Evolutionary conservation across 2,888 invertebrate species (phyloP).

Genomic region (Lymantria monacha): DNA sequence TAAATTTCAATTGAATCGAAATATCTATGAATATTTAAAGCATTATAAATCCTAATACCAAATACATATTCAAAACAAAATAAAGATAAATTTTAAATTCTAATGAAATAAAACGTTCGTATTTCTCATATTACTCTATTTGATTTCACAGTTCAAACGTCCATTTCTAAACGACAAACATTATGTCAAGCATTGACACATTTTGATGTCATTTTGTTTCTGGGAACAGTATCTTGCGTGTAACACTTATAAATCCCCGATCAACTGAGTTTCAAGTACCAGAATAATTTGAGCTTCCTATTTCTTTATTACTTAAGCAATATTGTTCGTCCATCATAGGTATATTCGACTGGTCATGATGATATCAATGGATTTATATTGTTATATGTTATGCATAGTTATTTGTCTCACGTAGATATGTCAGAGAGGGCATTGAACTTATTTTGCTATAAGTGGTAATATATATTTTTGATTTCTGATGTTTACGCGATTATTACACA

Average conservation of each 20-base stretch:
- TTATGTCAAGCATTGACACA: constrained; percentile 44
- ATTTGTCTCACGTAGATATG: constrained; percentile 42
- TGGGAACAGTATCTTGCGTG: constrained; percentile 46
- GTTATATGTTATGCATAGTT: constrained; percentile 58
- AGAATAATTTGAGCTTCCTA: constrained; percentile 44
- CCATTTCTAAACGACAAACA: constrained; percentile 34
- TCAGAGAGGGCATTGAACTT: constrained; percentile 37
- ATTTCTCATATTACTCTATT: constrained; percentile 27
- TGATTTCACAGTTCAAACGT: constrained; percentile 18
- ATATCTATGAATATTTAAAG: constrained; percentile 10
- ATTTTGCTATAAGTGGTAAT: constrained; percentile 45
- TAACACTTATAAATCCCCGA: constrained; percentile 59
- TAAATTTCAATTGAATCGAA: too few species aligned
- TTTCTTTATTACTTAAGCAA: constrained; percentile 30
- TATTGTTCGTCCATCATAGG: constrained; percentile 36
- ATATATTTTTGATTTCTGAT: constrained; percentile 36
- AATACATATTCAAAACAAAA: constrained; percentile 21
- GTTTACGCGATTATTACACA: too few species aligned
- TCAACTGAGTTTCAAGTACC: constrained; percentile 38
- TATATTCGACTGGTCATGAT: constrained; percentile 44
- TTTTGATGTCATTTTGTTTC: constrained; percentile 59
- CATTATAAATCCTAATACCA: constrained; percentile 10
- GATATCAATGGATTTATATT: constrained; percentile 49
- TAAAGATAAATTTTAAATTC: too few species aligned
- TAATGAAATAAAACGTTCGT: constrained; percentile 10